Evolutionary conservation across 2,888 invertebrate genomes (phyloP).

Genomic region (Protophormia terraenovae): DNA sequence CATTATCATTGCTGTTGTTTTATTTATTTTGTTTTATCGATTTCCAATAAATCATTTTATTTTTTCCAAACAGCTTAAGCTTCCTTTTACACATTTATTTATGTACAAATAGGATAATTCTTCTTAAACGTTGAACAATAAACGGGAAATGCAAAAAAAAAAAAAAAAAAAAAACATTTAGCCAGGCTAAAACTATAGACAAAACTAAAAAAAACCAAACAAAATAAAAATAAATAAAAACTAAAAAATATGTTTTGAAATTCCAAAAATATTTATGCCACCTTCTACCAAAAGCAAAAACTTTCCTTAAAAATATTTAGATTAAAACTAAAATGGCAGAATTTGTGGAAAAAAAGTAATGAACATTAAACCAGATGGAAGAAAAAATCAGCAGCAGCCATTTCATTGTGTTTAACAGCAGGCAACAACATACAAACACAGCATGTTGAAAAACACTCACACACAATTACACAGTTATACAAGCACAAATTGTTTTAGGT

Average conservation of each 20-base stretch:
- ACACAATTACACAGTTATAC: conserved; percentile 28
- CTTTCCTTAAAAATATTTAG: not conserved
- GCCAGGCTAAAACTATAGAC: not conserved
- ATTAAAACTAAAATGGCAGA: conserved; percentile 5
- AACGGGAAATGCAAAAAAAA: conserved; percentile 33
- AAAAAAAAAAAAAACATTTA: too few relatives aligned
- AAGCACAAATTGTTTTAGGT: conserved; percentile 48
- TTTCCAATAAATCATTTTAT: conserved; percentile 48
- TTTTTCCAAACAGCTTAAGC: conserved; percentile 11
- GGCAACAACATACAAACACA: conserved; percentile 45
- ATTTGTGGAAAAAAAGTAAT: not conserved
- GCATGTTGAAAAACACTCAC: conserved; percentile 30
- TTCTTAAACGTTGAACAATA: conserved; percentile 28
- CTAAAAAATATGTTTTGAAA: conserved; percentile 16
- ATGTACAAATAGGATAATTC: conserved; percentile 13
- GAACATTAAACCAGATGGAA: conserved; percentile 41
- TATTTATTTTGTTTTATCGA: conserved; percentile 42
- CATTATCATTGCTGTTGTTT: conserved; percentile 24
- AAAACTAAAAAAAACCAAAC: not conserved
- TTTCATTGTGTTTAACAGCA: conserved; percentile 40
- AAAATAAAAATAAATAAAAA: not conserved
- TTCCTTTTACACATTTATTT: conserved; percentile 17
- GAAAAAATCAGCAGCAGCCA: conserved; percentile 8
- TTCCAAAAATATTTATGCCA: conserved; percentile 38
- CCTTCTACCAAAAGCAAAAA: conserved; percentile 4